These are phyloP conservation scores for Hydrotaea cyrtoneurina DNA, from an alignment of 2,888 invertebrate genomes.

Conservation along the genomic window DNA sequence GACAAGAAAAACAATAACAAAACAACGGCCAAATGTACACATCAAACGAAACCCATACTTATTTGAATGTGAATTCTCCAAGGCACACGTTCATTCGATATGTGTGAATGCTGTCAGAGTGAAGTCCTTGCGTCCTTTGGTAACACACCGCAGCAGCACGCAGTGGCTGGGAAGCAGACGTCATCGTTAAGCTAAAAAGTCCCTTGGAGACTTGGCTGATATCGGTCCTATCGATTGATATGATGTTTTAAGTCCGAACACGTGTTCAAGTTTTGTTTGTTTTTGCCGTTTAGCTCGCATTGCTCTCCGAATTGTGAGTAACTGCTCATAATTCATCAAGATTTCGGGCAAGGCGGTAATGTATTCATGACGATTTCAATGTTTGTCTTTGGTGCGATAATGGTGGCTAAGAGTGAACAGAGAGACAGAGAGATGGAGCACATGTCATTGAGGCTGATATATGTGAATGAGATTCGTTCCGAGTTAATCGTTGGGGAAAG, in stretches of 20 bases:
- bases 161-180: conserved; percentile 29
- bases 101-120: conserved; percentile 27
- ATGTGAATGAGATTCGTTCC: not conserved
- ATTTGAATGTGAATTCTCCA: not conserved
- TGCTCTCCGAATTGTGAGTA: not conserved
- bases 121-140: conserved; percentile 24
- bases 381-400: conserved; percentile 19
- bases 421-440: not conserved
- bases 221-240: conserved; percentile 28
- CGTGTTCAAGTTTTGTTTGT: conserved; percentile 63
- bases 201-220: conserved; percentile 52
- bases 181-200: conserved; percentile 54
- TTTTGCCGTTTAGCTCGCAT: conserved; percentile 7
- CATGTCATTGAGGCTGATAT: not conserved
- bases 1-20: conserved; percentile 36
- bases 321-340: conserved; percentile 47
- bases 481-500: not conserved
- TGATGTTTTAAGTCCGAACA: conserved; percentile 65
- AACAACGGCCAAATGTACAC: conserved; percentile 35
- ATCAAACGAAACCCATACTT: conserved; percentile 44
- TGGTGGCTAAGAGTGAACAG: not conserved
- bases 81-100: conserved; percentile 32
- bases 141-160: not conserved
- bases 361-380: conserved; percentile 59
- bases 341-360: conserved; percentile 36